A percentile compares a stretch with the other conserved stretches of the same genome.
These are phyloP conservation scores for Erethizon dorsatum DNA, from an alignment of 2,797 vertebrate genomes.

Conservation along the genomic window DNA sequence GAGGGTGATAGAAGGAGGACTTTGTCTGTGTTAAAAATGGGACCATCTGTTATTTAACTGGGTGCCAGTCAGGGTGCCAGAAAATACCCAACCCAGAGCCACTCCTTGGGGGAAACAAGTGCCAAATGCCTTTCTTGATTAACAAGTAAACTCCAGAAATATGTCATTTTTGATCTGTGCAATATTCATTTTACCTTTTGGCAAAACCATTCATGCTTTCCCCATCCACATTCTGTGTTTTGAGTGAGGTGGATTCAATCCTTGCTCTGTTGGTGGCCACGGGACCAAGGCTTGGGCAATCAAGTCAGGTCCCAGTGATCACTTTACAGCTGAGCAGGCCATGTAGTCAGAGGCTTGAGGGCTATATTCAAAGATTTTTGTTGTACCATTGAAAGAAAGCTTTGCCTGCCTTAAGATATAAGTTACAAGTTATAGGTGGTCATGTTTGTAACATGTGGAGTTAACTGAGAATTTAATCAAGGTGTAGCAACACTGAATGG, in stretches of 20 bases:
- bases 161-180: not conserved
- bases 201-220: not conserved
- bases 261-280: not conserved
- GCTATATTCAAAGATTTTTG: not conserved
- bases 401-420: not conserved
- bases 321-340: not conserved
- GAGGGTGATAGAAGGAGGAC: not conserved
- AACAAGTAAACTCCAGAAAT: not conserved
- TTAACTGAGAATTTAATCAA: not conserved
- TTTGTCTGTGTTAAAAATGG: not conserved
- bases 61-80: not conserved
- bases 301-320: not conserved
- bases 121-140: not conserved
- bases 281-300: not conserved
- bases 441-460: not conserved
- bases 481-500: not conserved
- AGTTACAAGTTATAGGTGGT: not conserved
- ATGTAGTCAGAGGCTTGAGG: not conserved
- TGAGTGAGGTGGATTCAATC: not conserved
- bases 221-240: not conserved
- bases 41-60: not conserved
- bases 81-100: not conserved
- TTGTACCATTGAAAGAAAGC: not conserved
- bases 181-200: not conserved
- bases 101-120: not conserved